These are phyloP conservation scores for Scopus umbretta DNA, from an alignment of 2,113 vertebrate species.

Conservation along the genomic window DNA sequence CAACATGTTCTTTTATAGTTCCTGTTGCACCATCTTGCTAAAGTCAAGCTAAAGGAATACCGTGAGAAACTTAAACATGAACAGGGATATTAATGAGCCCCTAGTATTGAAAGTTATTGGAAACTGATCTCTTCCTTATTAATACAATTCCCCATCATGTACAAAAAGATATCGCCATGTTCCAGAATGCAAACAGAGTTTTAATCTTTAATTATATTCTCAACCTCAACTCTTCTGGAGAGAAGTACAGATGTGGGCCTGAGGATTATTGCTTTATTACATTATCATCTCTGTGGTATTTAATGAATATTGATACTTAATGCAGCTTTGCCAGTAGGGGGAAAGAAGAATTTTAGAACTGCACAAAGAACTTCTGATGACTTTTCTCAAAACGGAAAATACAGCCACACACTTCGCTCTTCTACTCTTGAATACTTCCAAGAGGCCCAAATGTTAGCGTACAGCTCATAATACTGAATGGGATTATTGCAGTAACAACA, in stretches of 20 bases:
- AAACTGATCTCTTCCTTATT: conserved; percentile 83
- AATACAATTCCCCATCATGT: conserved; percentile 72
- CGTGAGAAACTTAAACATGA: neutral
- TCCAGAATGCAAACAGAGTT: conserved; percentile 80
- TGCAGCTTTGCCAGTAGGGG: conserved; percentile 55
- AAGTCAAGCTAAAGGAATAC: conserved; percentile 20
- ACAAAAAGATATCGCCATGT: conserved; percentile 64
- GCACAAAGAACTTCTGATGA: conserved; percentile 47
- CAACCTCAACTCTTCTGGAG: conserved; percentile 72
- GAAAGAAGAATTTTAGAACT: conserved; percentile 43
- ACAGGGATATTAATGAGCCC: conserved; percentile 60
- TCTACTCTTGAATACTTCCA: neutral
- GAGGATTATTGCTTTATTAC: conserved; percentile 83
- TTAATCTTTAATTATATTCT: conserved; percentile 85
- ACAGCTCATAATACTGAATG: neutral
- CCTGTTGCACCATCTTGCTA: neutral
- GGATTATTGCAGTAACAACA: neutral
- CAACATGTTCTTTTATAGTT: neutral
- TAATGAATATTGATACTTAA: conserved; percentile 82
- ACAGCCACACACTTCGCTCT: neutral
- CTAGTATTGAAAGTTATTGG: conserved; percentile 67
- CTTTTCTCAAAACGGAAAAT: conserved; percentile 19
- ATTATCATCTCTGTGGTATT: conserved; percentile 75
- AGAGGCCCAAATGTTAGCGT: neutral
- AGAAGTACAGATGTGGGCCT: conserved; percentile 42